Evolutionary conservation across 2,888 invertebrate species (phyloP).

Genomic region (Colostygia pectinataria): DNA sequence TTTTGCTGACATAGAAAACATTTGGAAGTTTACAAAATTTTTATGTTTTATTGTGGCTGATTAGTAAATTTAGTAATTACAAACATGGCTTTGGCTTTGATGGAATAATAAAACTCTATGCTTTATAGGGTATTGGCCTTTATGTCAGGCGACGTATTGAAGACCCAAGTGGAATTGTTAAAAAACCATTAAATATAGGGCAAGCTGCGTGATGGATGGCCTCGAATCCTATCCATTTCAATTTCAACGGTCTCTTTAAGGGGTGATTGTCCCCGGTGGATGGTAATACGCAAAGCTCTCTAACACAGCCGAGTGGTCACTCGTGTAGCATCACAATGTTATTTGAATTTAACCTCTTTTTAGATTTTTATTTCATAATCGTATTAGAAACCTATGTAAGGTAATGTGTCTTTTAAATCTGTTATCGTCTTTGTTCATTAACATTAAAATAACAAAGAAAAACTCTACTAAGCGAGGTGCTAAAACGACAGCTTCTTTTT

Average conservation of each 20-base stretch:
- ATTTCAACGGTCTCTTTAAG: conserved; percentile 66
- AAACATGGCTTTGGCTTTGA: too few species aligned
- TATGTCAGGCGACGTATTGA: conserved; percentile 62
- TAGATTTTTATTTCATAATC: background rate
- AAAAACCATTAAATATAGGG: conserved; percentile 79
- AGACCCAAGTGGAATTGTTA: conserved; percentile 74
- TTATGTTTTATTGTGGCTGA: too few species aligned
- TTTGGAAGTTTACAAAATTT: too few species aligned
- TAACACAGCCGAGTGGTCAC: conserved; percentile 9
- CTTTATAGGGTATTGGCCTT: conserved; percentile 33
- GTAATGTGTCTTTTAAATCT: too few species aligned
- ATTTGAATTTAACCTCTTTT: background rate
- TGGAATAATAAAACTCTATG: too few species aligned
- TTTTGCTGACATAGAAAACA: too few species aligned
- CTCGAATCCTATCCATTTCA: conserved; percentile 81
- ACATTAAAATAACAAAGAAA: too few species aligned
- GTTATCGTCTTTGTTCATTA: too few species aligned
- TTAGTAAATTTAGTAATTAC: too few species aligned
- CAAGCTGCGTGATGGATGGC: conserved; percentile 76
- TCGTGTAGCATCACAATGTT: background rate
- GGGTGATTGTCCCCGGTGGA: conserved; percentile 71
- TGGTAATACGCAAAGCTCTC: conserved; percentile 53
- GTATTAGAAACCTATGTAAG: too few species aligned
- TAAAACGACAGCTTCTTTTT: too few species aligned
- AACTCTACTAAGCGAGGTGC: too few species aligned